Evolutionary conservation across 2,797 vertebrate species (phyloP).

Genomic region (Eulemur albifrons): DNA sequence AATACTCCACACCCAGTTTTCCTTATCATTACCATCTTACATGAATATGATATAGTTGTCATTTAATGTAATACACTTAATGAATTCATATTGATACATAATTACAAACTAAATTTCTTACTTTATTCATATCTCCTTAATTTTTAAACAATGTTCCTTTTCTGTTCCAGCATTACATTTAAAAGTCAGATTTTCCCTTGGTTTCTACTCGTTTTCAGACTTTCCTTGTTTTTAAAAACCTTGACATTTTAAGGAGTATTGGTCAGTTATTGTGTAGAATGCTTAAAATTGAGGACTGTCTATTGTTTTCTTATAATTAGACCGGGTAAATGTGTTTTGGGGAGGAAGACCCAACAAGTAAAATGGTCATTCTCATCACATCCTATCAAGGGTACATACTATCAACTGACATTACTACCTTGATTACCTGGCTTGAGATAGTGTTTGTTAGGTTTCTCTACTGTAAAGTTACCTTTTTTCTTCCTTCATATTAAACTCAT

Average conservation of each 20-base stretch:
- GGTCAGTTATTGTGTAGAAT: background rate
- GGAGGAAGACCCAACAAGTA: background rate
- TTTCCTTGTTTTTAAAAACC: background rate
- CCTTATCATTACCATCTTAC: background rate
- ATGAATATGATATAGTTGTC: background rate
- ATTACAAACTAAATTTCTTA: background rate
- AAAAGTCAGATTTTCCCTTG: background rate
- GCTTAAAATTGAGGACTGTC: background rate
- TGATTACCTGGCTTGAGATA: background rate
- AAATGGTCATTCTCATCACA: background rate
- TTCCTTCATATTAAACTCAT: background rate
- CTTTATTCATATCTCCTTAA: background rate
- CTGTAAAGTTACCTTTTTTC: background rate
- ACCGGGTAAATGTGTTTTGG: background rate
- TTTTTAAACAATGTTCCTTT: background rate
- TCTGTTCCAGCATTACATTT: background rate
- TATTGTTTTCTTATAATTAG: background rate
- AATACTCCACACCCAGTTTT: background rate
- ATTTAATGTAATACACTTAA: background rate
- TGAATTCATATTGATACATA: background rate
- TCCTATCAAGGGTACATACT: background rate
- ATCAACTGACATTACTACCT: background rate
- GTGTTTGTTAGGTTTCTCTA: background rate
- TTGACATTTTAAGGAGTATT: background rate
- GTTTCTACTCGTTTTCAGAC: background rate